phyloP scores from a whole-genome alignment of 2,113 vertebrate genomes.

The Tragelaphus strepsiceros region DNA sequence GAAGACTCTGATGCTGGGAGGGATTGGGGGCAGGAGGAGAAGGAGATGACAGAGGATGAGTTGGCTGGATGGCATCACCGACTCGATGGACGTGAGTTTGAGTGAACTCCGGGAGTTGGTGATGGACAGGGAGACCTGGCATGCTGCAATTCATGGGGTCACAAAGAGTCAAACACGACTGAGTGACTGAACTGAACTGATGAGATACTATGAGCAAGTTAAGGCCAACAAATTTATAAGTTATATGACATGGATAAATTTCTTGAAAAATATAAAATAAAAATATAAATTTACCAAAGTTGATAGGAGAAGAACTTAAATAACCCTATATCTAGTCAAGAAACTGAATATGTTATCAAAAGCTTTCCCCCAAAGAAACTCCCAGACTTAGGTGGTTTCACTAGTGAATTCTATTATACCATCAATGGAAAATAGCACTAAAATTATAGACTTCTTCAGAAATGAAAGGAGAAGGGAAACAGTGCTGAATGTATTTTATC shows the following conservation, averaged over 20 bases:
- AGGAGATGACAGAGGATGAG: too few relatives aligned
- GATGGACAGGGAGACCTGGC: too few relatives aligned
- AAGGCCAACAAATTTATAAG: background rate
- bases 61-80: too few relatives aligned
- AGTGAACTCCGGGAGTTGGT: too few relatives aligned
- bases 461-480: background rate
- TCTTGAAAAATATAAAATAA: background rate
- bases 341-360: background rate
- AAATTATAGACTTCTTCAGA: background rate
- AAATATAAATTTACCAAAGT: background rate
- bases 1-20: too few relatives aligned
- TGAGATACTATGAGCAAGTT: background rate
- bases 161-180: background rate
- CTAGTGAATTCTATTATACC: background rate
- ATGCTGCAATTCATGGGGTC: too few relatives aligned
- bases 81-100: accelerated
- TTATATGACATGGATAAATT: background rate
- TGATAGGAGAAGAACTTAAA: background rate
- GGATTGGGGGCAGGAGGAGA: too few relatives aligned
- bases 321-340: background rate
- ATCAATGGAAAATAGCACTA: background rate
- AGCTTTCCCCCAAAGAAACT: background rate
- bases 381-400: background rate
- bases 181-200: background rate
- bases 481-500: background rate